phyloP scores from a whole-genome alignment of 1,140 invertebrate species.

The Colletes gigas region DNA sequence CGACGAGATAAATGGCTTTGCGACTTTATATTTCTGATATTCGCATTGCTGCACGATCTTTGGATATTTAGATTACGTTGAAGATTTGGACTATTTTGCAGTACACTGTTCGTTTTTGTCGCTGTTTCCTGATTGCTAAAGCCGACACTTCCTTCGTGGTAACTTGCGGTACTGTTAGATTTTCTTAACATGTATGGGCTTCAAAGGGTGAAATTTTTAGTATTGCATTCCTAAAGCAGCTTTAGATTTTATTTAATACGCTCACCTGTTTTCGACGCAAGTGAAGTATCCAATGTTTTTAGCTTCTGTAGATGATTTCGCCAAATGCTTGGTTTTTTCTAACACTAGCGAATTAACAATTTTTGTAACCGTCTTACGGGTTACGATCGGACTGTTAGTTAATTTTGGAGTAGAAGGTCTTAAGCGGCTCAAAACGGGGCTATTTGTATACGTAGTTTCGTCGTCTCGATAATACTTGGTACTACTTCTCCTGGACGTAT shows the following conservation, averaged over 20 bases:
- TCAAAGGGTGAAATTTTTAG: constrained; percentile 19
- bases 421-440: constrained; percentile 69
- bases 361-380: constrained; percentile 63
- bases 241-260: not conserved
- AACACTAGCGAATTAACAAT: constrained; percentile 64
- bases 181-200: constrained; percentile 73
- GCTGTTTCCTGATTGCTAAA: constrained; percentile 57
- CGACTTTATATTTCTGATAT: constrained; percentile 66
- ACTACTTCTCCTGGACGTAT: constrained; percentile 69
- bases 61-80: constrained; percentile 66
- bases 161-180: constrained; percentile 71
- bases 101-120: constrained; percentile 42
- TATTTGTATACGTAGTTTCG: constrained; percentile 65
- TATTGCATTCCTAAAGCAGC: not conserved
- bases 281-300: constrained; percentile 73
- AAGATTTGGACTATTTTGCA: constrained; percentile 63
- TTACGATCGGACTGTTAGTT: constrained; percentile 71
- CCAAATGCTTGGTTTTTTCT: constrained; percentile 65
- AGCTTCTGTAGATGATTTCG: constrained; percentile 60
- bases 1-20: constrained; percentile 60
- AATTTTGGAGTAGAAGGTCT: constrained; percentile 69
- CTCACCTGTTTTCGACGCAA: constrained; percentile 69
- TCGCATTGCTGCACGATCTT: constrained; percentile 70
- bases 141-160: constrained; percentile 60
- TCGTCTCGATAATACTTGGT: constrained; percentile 63